A percentile compares a stretch with the other conserved stretches of the same genome.
Conservation (phyloP, 1,140 invertebrate genomes). For the Aphis craccivora region DNA sequence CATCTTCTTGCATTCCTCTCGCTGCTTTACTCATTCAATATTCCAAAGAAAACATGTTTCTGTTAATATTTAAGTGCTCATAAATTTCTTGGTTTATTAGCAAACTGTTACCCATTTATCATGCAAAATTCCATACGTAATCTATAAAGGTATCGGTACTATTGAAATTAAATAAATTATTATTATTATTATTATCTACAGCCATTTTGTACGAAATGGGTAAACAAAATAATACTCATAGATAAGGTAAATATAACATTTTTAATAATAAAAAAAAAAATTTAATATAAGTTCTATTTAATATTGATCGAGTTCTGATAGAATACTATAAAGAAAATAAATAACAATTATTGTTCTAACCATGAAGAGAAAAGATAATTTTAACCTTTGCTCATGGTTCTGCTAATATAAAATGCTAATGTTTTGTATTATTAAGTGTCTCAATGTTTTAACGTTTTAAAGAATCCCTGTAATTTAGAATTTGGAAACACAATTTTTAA, state of each 20-base stretch:
- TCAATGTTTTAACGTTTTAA: neutral
- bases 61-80: conserved; percentile 2
- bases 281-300: neutral
- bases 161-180: conserved; percentile 5
- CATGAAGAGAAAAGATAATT: neutral
- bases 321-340: neutral
- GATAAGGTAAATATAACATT: neutral
- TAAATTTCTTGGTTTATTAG: neutral
- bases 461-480: neutral
- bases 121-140: neutral
- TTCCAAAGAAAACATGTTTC: conserved; percentile 4
- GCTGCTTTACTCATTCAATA: neutral
- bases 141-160: neutral
- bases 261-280: neutral
- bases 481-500: neutral
- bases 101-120: neutral
- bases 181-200: neutral
- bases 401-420: neutral
- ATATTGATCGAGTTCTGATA: neutral
- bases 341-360: neutral
- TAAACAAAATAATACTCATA: neutral
- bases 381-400: neutral
- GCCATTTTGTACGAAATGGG: neutral
- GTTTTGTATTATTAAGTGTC: neutral
- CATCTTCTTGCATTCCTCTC: neutral